Conservation (phyloP, 2,113 vertebrate genomes). For the Oxyura jamaicensis region DNA sequence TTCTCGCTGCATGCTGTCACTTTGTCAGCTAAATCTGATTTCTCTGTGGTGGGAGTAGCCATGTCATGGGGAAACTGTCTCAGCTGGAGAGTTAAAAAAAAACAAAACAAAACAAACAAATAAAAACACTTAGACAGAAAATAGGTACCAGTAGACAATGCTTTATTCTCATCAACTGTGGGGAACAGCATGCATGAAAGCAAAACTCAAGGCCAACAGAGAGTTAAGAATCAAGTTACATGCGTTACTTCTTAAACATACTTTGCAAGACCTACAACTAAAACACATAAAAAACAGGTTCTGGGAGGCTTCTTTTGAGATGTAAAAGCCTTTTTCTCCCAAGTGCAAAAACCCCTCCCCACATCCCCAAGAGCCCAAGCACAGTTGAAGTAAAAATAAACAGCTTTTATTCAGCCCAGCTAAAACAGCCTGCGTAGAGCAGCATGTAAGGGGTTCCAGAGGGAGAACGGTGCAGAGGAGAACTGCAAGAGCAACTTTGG, state of each 20-base stretch:
- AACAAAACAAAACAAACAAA: neutral
- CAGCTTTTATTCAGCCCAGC: neutral
- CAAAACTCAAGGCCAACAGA: neutral
- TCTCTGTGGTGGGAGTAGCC: neutral
- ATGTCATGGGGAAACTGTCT: neutral
- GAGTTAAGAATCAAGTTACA: neutral
- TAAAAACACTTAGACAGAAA: neutral
- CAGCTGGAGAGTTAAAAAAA: neutral
- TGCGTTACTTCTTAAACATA: neutral
- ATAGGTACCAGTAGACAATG: neutral
- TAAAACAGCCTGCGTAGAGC: neutral
- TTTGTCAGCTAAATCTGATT: neutral
- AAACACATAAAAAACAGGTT: neutral
- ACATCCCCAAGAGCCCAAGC: neutral
- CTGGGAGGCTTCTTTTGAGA: neutral
- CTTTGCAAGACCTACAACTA: neutral
- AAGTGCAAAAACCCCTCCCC: neutral
- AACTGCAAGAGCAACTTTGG: neutral
- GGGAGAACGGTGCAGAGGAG: neutral
- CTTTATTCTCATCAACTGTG: neutral
- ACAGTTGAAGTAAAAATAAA: neutral
- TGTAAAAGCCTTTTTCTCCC: neutral
- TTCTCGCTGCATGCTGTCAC: neutral
- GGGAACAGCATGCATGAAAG: neutral
- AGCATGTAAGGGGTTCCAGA: neutral